Evolutionary conservation across 2,888 invertebrate species (phyloP).

Genomic region (Adelphocoris suturalis): DNA sequence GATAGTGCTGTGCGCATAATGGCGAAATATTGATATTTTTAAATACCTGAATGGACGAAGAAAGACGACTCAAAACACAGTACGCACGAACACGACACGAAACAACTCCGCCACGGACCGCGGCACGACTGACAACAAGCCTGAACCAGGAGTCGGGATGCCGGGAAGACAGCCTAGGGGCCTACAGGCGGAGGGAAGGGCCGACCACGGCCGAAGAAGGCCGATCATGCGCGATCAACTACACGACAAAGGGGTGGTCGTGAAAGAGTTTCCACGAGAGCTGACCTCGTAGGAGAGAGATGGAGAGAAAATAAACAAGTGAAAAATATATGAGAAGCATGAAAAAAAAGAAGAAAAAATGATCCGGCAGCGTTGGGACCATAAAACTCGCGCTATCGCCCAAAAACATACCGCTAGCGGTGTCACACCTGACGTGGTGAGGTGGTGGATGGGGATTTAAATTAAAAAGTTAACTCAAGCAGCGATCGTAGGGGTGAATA

Average conservation of each 20-base stretch:
- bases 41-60: constrained; percentile 6
- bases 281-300: constrained; percentile 1
- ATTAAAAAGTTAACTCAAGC: not conserved
- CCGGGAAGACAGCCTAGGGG: constrained; percentile 2
- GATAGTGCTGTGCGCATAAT: too few relatives aligned
- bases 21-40: too few relatives aligned
- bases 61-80: constrained; percentile 45
- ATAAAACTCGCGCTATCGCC: not conserved
- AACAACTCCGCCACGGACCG: constrained; percentile 44
- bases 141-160: not conserved
- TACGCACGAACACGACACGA: not conserved
- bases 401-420: not conserved
- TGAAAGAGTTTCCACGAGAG: not conserved
- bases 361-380: not conserved
- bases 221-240: not conserved
- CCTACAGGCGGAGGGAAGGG: not conserved
- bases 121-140: constrained; percentile 43
- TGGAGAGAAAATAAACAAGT: constrained; percentile 27
- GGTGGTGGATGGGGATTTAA: not conserved
- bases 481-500: not conserved
- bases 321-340: not conserved
- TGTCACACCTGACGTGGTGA: not conserved
- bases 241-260: not conserved
- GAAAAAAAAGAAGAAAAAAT: not conserved
- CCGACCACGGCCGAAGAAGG: constrained; percentile 4